These are phyloP conservation scores for Drosophila prosaltans DNA, from an alignment of 1,140 invertebrate genomes.

Conservation along the genomic window DNA sequence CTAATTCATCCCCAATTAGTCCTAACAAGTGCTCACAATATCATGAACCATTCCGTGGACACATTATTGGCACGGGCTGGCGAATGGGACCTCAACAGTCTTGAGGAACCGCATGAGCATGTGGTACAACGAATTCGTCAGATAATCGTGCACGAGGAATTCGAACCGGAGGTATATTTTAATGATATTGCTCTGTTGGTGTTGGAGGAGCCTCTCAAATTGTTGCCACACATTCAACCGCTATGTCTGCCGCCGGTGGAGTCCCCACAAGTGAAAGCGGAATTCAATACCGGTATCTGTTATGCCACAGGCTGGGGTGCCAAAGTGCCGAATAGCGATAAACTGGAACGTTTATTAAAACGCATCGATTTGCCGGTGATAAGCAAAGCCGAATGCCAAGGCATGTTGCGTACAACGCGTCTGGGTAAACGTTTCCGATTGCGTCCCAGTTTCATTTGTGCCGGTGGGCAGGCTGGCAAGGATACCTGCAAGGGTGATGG, in stretches of 20 bases:
- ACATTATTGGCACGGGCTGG: constrained; percentile 85
- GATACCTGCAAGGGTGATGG: constrained; percentile 88
- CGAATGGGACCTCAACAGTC: constrained; percentile 88
- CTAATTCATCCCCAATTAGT: constrained; percentile 87
- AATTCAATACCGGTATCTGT: constrained; percentile 78
- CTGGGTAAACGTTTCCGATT: constrained; percentile 86
- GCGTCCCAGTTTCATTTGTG: constrained; percentile 85
- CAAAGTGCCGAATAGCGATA: constrained; percentile 86
- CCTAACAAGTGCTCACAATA: constrained; percentile 87
- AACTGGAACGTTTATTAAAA: constrained; percentile 81
- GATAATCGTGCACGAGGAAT: constrained; percentile 84
- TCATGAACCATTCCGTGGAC: constrained; percentile 66
- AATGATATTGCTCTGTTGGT: constrained; percentile 89
- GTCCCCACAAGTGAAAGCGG: constrained; percentile 30
- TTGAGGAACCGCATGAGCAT: constrained; percentile 84
- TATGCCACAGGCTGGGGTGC: constrained; percentile 88
- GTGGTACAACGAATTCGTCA: constrained; percentile 87
- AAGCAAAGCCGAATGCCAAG: constrained; percentile 84
- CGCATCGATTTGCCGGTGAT: constrained; percentile 87
- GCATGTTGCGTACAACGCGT: constrained; percentile 85
- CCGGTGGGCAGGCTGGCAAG: constrained; percentile 87
- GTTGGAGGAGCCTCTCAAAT: constrained; percentile 85
- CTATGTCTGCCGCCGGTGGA: constrained; percentile 87
- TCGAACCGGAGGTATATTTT: constrained; percentile 82
- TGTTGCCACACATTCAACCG: constrained; percentile 88